phyloP scores from a whole-genome alignment of 2,797 vertebrate genomes.

The Phataginus tetradactyla region DNA sequence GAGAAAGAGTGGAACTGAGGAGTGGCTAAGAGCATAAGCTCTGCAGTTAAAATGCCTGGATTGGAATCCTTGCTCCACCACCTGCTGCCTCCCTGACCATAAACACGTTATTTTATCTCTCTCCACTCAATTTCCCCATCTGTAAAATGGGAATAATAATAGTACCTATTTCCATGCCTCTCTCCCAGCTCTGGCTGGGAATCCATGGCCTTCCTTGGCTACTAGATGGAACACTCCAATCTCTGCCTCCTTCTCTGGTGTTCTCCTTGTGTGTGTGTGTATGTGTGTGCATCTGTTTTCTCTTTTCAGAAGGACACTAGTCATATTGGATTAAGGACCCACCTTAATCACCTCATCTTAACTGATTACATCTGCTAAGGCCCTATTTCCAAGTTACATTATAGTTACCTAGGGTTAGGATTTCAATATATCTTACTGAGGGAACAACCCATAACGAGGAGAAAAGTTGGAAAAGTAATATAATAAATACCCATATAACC shows the following conservation, averaged over 20 bases:
- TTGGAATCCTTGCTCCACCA: neutral
- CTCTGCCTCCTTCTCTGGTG: neutral
- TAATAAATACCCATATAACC: neutral
- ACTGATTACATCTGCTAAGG: neutral
- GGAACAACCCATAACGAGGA: neutral
- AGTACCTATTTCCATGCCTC: neutral
- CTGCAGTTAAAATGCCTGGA: neutral
- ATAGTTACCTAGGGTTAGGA: neutral
- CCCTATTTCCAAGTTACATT: neutral
- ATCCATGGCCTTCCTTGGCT: neutral
- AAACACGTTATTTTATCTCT: neutral
- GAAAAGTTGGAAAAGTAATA: neutral
- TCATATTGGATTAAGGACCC: neutral
- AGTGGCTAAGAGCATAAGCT: neutral
- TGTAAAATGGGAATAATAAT: neutral
- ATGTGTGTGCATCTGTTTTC: neutral
- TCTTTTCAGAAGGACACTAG: neutral
- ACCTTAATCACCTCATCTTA: neutral
- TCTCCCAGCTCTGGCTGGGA: neutral
- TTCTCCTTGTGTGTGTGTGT: neutral
- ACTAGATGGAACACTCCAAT: neutral
- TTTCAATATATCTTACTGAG: neutral
- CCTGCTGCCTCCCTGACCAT: neutral
- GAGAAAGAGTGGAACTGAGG: neutral
- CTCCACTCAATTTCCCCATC: neutral